A percentile compares a stretch with the other conserved stretches of the same genome.
Conservation (phyloP, 1,140 invertebrate genomes). For the Apis laboriosa region DNA sequence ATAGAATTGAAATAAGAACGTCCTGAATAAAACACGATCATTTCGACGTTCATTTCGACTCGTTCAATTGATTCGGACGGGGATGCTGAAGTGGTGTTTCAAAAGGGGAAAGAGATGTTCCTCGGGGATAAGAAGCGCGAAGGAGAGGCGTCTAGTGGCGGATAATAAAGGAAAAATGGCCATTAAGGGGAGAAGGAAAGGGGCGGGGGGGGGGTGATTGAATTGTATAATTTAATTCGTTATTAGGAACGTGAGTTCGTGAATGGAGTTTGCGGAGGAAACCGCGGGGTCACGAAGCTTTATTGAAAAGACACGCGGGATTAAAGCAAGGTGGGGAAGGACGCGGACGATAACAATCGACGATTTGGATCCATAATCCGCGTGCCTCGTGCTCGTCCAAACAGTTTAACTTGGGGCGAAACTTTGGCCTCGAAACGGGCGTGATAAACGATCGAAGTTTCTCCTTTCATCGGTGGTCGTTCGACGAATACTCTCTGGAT, state of each 20-base stretch:
- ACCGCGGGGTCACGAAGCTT: constrained; percentile 27
- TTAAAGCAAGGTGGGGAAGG: constrained; percentile 24
- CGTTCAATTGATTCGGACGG: neutral
- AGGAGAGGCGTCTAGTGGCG: neutral
- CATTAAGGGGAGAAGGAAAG: neutral
- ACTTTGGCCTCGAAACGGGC: constrained; percentile 47
- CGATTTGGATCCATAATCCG: constrained; percentile 56
- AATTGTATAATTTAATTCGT: neutral
- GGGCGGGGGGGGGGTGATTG: neutral
- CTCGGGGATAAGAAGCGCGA: neutral
- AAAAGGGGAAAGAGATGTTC: neutral
- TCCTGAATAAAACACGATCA: neutral
- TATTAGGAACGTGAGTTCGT: neutral
- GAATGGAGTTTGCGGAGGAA: constrained; percentile 4
- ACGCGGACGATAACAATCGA: constrained; percentile 50
- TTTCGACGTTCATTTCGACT: neutral
- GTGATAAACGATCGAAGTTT: constrained; percentile 52
- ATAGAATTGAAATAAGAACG: neutral
- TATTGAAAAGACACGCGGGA: constrained; percentile 31
- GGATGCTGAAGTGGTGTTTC: neutral
- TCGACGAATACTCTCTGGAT: constrained; percentile 34
- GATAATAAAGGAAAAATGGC: constrained; percentile 23
- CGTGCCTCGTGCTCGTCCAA: constrained; percentile 44
- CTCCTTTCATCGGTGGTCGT: constrained; percentile 37
- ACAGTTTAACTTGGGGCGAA: constrained; percentile 55